Conservation (phyloP, 2,797 vertebrate species). For the Neostethus bicornis region DNA sequence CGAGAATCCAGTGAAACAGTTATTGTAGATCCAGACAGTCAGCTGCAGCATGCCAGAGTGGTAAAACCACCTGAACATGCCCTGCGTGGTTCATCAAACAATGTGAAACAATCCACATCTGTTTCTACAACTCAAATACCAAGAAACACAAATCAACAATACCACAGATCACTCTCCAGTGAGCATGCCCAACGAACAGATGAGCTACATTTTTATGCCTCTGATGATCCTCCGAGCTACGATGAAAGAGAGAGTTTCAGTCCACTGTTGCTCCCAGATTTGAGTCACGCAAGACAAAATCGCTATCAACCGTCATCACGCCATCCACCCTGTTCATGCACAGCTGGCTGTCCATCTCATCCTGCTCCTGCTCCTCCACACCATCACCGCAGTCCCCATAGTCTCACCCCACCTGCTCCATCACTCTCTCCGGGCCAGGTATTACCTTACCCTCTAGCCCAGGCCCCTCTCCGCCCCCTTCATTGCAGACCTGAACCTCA, state of each 20-base stretch:
- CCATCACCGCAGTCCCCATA: slow-evolving; percentile 68
- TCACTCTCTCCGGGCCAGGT: slow-evolving; percentile 66
- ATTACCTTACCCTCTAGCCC: slow-evolving; percentile 52
- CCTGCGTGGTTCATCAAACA: slow-evolving; percentile 46
- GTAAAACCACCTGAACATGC: slow-evolving; percentile 47
- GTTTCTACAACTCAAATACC: slow-evolving; percentile 58
- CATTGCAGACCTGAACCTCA: slow-evolving; percentile 73
- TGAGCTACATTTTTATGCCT: slow-evolving; percentile 72
- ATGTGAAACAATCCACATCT: slow-evolving; percentile 45
- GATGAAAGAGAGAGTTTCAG: slow-evolving; percentile 85
- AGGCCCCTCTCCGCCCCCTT: slow-evolving; percentile 67
- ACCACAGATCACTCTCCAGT: slow-evolving; percentile 49
- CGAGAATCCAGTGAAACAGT: slow-evolving; percentile 39
- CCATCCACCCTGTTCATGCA: slow-evolving; percentile 77
- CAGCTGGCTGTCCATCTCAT: slow-evolving; percentile 59
- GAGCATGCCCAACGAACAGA: slow-evolving; percentile 55
- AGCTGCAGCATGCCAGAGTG: slow-evolving; percentile 44
- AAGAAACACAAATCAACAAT: slow-evolving; percentile 52
- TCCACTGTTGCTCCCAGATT: slow-evolving; percentile 74
- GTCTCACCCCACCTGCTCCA: slow-evolving; percentile 64
- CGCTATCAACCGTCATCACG: slow-evolving; percentile 71
- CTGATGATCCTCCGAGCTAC: slow-evolving; percentile 84
- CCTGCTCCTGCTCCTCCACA: slow-evolving; percentile 53
- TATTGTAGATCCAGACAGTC: slow-evolving; percentile 45
- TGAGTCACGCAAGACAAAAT: slow-evolving; percentile 65